phyloP scores from a whole-genome alignment of 2,797 vertebrate genomes.

The Aplochiton taeniatus region DNA sequence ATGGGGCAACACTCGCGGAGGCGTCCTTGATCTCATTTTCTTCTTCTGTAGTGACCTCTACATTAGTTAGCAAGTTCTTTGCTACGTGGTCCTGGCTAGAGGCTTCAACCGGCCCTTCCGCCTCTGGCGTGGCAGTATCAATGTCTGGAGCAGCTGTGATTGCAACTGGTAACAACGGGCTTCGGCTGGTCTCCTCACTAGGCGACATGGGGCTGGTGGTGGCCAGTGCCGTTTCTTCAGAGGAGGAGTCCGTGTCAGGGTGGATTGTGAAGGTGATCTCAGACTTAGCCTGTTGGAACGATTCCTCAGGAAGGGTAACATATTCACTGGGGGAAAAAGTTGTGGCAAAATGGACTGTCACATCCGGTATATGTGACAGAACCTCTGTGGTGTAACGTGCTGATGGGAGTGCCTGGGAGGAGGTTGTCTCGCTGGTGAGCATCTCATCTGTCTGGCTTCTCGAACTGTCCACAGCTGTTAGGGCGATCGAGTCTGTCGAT shows the following conservation, averaged over 20 bases:
- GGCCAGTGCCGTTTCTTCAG: conserved; percentile 46
- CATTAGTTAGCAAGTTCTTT: too few relatives aligned
- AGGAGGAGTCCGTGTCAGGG: conserved; percentile 10
- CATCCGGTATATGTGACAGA: conserved; percentile 24
- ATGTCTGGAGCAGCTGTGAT: conserved; percentile 16
- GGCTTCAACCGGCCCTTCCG: conserved; percentile 19
- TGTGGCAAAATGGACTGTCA: conserved; percentile 19
- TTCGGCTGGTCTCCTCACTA: conserved; percentile 23
- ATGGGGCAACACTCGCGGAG: too few relatives aligned
- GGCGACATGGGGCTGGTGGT: conserved; percentile 32
- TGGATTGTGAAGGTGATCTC: conserved; percentile 20
- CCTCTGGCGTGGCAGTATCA: conserved; percentile 19
- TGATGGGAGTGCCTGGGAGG: conserved; percentile 9
- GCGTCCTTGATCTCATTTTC: not conserved
- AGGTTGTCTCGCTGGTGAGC: not conserved
- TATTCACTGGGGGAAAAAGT: conserved; percentile 11
- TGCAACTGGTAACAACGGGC: conserved; percentile 5
- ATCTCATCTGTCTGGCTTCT: too few relatives aligned
- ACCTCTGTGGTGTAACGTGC: conserved; percentile 4
- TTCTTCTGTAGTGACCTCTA: not conserved
- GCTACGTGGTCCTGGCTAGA: conserved; percentile 15
- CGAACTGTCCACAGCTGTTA: too few relatives aligned
- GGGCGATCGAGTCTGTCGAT: too few relatives aligned
- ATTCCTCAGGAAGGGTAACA: conserved; percentile 16
- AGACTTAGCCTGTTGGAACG: conserved; percentile 27